These are phyloP conservation scores for Azorinus chamasolen DNA, from an alignment of 2,888 invertebrate species.

Conservation along the genomic window DNA sequence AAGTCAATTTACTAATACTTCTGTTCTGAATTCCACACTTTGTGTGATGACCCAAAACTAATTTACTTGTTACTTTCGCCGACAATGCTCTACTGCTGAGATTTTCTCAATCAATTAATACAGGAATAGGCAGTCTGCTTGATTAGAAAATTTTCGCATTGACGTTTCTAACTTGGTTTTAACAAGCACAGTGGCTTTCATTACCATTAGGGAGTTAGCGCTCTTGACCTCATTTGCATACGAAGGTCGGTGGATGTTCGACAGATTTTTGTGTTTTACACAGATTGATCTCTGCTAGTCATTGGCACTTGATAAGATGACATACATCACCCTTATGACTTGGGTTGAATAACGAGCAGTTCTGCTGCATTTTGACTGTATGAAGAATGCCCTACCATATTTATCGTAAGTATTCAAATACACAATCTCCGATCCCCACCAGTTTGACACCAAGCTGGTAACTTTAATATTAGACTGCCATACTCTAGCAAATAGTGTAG, in stretches of 20 bases:
- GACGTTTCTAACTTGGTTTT: conserved; percentile 60
- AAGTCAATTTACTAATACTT: conserved; percentile 69
- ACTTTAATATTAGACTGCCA: no score
- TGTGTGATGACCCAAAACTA: conserved; percentile 68
- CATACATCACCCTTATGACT: no score
- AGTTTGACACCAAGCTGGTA: no score
- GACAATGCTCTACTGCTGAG: conserved; percentile 57
- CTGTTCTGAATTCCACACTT: conserved; percentile 61
- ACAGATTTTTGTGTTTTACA: no score
- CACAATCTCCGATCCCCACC: no score
- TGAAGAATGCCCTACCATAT: no score
- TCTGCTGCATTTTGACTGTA: no score
- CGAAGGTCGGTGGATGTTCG: conserved; percentile 1
- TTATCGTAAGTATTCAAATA: no score
- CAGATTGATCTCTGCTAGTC: no score
- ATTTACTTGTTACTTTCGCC: conserved; percentile 63
- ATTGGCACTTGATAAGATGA: no score
- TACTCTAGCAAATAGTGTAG: not conserved
- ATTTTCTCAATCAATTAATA: conserved; percentile 68
- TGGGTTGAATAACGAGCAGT: no score
- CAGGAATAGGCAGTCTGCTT: conserved; percentile 47
- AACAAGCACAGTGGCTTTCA: conserved; percentile 54
- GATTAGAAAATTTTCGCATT: conserved; percentile 62
- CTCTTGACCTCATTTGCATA: conserved; percentile 60
- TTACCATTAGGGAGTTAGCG: conserved; percentile 43